Conservation (phyloP, 2,113 vertebrate species). For the Butorides virescens region DNA sequence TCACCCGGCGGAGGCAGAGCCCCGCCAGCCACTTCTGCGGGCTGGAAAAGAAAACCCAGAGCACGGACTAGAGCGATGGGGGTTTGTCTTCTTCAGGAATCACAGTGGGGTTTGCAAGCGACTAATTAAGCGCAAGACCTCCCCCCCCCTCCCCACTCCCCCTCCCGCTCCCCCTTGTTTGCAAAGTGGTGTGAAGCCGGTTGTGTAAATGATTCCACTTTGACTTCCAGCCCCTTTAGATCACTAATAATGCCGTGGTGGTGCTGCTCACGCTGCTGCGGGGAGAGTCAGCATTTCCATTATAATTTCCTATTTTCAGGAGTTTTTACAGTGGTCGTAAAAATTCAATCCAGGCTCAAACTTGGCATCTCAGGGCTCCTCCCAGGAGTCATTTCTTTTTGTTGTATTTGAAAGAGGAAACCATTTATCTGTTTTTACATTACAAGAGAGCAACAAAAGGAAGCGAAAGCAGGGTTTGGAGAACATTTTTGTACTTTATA, state of each 20-base stretch:
- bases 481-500: conserved; percentile 5
- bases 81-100: conserved; percentile 27
- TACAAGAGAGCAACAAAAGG: conserved; percentile 48
- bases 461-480: conserved; percentile 25
- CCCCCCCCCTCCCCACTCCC: no score
- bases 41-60: background rate
- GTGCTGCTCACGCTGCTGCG: conserved; percentile 3
- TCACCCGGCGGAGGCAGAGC: background rate
- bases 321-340: conserved; percentile 66
- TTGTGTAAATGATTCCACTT: conserved; percentile 46
- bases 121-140: background rate
- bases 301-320: conserved; percentile 69
- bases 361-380: conserved; percentile 58
- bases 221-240: conserved; percentile 5
- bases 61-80: background rate
- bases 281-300: conserved; percentile 61
- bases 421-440: conserved; percentile 68
- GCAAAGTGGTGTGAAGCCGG: background rate
- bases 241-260: background rate
- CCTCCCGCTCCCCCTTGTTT: background rate
- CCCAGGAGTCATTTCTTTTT: conserved; percentile 60
- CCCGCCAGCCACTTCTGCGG: background rate
- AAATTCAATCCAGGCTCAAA: conserved; percentile 55
- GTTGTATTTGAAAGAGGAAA: conserved; percentile 67
- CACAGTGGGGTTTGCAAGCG: conserved; percentile 32